Base-by-base conservation (phyloP, 2,113 vertebrate genomes). In the Bufo gargarizans region DNA sequence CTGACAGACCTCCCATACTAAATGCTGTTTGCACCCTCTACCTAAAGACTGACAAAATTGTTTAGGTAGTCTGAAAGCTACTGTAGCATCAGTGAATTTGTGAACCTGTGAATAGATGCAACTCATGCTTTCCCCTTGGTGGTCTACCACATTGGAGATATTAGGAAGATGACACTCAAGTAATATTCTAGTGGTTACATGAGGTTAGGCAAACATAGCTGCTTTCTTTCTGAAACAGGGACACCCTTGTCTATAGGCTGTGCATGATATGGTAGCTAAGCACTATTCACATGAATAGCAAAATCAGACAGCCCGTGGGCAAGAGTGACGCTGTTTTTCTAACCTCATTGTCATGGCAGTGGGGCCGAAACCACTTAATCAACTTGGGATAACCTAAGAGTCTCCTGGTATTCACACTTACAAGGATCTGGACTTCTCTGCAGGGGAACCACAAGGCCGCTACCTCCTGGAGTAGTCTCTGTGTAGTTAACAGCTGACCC, bases 1-100 rank as follows among this genome's bases (percentile, higher is more conserved):
- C 56, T 19, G 77, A 71, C 9, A 71, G 87, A 89, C 87, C 87
- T 89, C 87, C 71, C 72, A 4, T 58, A n/a, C 82, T 78, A 74
- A 89, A 67, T 84, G 58, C 8, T 16, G 56, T 77, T 83, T 77
- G 8, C 20, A 7, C 63, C n/a, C 45, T 88, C 33, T 84, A 83
- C 56, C 59, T 59, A 61, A 89, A 56, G 50, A 78, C 63, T 69
- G 47, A 63, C 55, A 22, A 77, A 53, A 74, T 84, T 89, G 87
- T 69, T 45, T 72, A 77, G 43, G 56, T 3, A n/a, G 71, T 74
- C 79, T 76, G 13, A 58, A 47, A 56, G 56, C 50, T 69, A 47
- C 82, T 65, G 65, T 69, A 12, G 9, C n/a, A 16, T 69, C 56
- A 55, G 56, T 49, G 50, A 19, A 45, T 8, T 9, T 45, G 22